Percentiles rank a stretch among this genome's conserved stretches.
phyloP scores from a whole-genome alignment of 2,113 vertebrate species.

The Propithecus coquereli region DNA sequence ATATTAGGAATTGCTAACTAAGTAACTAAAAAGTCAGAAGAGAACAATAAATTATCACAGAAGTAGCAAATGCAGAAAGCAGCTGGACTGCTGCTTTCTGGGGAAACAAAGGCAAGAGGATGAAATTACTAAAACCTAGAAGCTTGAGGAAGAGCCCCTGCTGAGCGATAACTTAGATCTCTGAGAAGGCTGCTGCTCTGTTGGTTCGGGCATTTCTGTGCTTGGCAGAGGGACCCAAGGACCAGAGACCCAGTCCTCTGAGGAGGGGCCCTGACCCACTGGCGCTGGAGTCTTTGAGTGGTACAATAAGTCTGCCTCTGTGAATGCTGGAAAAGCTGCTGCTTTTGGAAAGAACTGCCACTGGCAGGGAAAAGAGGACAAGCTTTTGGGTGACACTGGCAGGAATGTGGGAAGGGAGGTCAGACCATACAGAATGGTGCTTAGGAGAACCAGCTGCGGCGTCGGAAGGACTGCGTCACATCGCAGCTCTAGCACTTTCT shows the following conservation, averaged over 20 bases:
- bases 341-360: neutral
- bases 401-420: neutral
- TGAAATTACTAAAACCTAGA: neutral
- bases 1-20: neutral
- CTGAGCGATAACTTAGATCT: neutral
- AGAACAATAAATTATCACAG: neutral
- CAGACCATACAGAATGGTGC: no score
- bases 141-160: neutral
- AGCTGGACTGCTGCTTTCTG: neutral
- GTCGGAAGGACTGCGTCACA: neutral
- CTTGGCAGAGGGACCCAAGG: neutral
- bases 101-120: neutral
- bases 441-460: neutral
- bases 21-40: neutral
- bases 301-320: neutral
- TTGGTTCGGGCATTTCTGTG: neutral
- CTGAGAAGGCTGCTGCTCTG: fast-evolving
- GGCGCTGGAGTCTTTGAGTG: neutral
- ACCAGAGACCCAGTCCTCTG: neutral
- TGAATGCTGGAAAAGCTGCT: neutral
- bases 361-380: no score
- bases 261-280: neutral
- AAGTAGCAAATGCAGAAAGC: neutral
- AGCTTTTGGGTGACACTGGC: neutral
- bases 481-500: neutral